These are phyloP conservation scores for Melanaphis sacchari DNA, from an alignment of 1,140 invertebrate genomes.

Conservation along the genomic window DNA sequence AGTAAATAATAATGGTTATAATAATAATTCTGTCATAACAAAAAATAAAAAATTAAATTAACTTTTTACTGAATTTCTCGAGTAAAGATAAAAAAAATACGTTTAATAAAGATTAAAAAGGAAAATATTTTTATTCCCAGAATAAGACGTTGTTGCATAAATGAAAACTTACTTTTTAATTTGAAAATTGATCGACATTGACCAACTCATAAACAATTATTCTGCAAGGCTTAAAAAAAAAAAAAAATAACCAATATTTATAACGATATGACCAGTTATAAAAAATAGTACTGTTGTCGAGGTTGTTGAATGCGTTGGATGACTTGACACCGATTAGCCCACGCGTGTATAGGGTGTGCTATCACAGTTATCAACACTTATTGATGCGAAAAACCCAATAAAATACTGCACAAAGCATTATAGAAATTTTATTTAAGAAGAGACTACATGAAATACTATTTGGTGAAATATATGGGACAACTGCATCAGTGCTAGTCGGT, in stretches of 20 bases:
- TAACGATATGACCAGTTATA: too few species aligned
- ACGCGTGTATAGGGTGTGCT: too few species aligned
- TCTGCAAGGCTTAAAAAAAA: not conserved
- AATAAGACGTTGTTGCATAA: not conserved
- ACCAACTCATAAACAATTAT: not conserved
- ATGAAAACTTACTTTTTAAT: not conserved
- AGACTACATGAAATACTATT: not conserved
- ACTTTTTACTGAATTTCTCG: too few species aligned
- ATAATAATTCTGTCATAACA: not conserved
- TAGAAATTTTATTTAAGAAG: not conserved
- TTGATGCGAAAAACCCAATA: too few species aligned
- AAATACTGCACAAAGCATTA: not conserved
- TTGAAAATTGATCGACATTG: not conserved
- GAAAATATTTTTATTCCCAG: not conserved
- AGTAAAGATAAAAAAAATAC: too few species aligned
- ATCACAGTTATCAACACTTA: not conserved
- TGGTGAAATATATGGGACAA: too few species aligned
- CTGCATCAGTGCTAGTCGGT: too few species aligned
- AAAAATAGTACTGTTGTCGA: too few species aligned
- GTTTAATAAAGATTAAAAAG: not conserved
- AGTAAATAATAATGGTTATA: not conserved
- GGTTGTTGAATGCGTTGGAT: not conserved
- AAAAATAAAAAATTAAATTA: not conserved
- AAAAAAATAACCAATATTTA: not conserved
- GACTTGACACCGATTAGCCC: not conserved